phyloP scores from a whole-genome alignment of 2,797 vertebrate species.

The Arctocebus calabarensis region DNA sequence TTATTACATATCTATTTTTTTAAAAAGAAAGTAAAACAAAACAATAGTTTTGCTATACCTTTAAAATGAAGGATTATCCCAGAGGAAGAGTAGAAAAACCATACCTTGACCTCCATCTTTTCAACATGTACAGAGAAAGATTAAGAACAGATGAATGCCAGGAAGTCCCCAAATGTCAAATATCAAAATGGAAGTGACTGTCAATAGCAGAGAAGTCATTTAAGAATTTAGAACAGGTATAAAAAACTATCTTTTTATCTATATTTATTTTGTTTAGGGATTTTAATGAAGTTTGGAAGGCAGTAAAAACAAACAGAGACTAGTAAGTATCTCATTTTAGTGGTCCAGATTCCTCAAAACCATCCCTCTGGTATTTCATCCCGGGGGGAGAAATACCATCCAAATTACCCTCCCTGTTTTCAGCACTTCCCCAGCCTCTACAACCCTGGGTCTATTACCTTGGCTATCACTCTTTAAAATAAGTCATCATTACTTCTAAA shows the following conservation, averaged over 20 bases:
- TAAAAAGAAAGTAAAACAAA: not conserved
- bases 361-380: no score
- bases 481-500: not conserved
- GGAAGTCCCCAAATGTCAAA: not conserved
- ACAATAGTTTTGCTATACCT: not conserved
- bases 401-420: not conserved
- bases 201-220: not conserved
- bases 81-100: not conserved
- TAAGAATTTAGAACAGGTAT: not conserved
- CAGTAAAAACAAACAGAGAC: constrained; percentile 15
- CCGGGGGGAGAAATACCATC: not conserved
- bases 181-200: not conserved
- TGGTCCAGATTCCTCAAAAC: not conserved
- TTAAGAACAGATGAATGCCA: not conserved
- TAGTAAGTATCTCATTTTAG: not conserved
- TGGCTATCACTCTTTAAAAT: constrained; percentile 16
- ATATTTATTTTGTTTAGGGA: not conserved
- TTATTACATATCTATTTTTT: not conserved
- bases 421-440: not conserved
- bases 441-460: not conserved
- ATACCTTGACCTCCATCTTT: not conserved
- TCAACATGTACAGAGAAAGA: constrained; percentile 2
- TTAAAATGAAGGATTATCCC: not conserved
- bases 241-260: constrained; percentile 17
- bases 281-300: constrained; percentile 1